Percentiles rank a stretch among this genome's conserved stretches.
These are phyloP conservation scores for Blennius ocellaris DNA, from an alignment of 2,113 vertebrate genomes.

Conservation along the genomic window DNA sequence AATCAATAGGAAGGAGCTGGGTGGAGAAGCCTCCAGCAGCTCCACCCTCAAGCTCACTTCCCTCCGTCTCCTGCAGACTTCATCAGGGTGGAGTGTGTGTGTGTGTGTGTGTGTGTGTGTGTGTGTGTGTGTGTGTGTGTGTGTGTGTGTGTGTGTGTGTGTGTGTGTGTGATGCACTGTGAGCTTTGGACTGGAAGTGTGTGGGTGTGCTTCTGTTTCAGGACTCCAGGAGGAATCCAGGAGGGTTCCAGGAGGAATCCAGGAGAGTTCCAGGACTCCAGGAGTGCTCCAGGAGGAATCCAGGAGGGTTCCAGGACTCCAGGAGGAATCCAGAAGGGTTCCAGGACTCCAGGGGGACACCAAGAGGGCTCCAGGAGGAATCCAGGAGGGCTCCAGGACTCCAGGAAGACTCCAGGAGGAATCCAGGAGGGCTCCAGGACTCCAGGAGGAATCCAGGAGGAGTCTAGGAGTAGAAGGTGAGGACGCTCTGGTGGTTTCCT, in stretches of 20 bases:
- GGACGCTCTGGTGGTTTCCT: conserved; percentile 98
- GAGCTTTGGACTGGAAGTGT: conserved; percentile 1
- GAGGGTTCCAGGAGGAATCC: conserved; percentile 85
- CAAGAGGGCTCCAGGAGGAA: not conserved
- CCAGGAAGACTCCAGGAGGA: too few species aligned
- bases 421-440: not conserved
- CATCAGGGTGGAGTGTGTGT: too few species aligned
- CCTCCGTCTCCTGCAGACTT: too few species aligned
- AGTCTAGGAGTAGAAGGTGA: conserved; percentile 97
- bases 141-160: too few species aligned
- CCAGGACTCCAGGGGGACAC: conserved; percentile 83
- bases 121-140: too few species aligned
- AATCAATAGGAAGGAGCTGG: too few species aligned
- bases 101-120: too few species aligned
- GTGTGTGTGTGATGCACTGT: conserved; percentile 44
- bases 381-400: conserved; percentile 86
- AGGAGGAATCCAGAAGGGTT: too few species aligned
- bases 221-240: too few species aligned
- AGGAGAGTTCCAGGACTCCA: not conserved
- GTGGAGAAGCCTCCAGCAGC: too few species aligned
- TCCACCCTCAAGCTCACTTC: too few species aligned
- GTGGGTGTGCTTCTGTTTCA: conserved; percentile 21
- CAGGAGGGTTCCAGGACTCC: conserved; percentile 82
- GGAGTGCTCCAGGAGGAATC: too few species aligned
- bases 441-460: not conserved